Conservation (phyloP, 2,113 vertebrate genomes). For the Ceratotherium simum region DNA sequence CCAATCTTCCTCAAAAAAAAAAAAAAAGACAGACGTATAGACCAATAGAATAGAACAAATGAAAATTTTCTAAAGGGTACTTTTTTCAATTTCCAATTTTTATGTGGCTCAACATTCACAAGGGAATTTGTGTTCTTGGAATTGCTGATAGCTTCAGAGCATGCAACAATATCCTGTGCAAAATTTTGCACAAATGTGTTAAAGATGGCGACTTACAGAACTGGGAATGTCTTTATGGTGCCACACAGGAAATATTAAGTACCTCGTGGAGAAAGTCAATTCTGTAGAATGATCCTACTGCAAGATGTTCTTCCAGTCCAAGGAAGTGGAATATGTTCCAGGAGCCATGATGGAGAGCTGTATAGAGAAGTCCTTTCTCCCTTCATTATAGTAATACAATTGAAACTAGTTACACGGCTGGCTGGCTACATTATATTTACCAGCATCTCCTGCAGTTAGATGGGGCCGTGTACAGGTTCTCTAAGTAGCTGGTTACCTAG, state of each 20-base stretch:
- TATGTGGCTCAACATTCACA: not conserved
- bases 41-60: not conserved
- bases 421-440: not conserved
- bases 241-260: not conserved
- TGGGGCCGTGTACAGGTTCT: not conserved
- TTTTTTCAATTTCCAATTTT: not conserved
- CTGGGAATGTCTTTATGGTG: not conserved
- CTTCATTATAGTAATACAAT: not conserved
- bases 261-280: not conserved
- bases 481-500: not conserved
- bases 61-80: not conserved
- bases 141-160: not conserved
- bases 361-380: not conserved
- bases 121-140: not conserved
- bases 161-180: not conserved
- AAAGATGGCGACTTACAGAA: not conserved
- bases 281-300: not conserved
- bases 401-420: not conserved
- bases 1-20: too few species aligned
- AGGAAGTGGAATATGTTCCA: not conserved
- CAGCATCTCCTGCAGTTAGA: not conserved
- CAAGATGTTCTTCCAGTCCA: not conserved
- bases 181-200: not conserved
- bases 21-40: too few species aligned
- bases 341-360: not conserved